A percentile compares a stretch with the other conserved stretches of the same genome.
Evolutionary conservation across 2,797 vertebrate genomes (phyloP).

Genomic region (Argya squamiceps): DNA sequence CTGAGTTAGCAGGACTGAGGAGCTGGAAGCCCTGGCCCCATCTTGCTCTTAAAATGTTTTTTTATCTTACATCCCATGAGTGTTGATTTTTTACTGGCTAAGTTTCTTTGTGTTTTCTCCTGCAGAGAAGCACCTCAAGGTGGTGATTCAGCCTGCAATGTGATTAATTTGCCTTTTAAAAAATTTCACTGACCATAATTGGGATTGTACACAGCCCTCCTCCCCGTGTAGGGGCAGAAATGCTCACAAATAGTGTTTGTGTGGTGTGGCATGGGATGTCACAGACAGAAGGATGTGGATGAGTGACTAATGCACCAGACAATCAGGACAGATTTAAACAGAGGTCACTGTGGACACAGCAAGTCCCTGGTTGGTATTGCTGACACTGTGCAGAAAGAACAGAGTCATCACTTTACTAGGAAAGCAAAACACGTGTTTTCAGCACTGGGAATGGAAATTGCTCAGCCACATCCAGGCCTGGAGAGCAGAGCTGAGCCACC

Average conservation of each 20-base stretch:
- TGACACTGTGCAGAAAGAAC: neutral
- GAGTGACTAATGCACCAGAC: neutral
- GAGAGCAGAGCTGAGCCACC: neutral
- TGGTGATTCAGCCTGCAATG: neutral
- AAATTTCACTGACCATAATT: rapidly evolving
- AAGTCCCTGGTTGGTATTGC: neutral
- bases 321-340: neutral
- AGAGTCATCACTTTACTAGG: neutral
- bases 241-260: neutral
- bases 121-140: neutral
- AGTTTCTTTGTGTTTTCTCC: neutral
- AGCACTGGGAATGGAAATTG: neutral
- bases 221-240: neutral
- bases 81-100: neutral
- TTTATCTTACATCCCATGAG: neutral
- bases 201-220: neutral
- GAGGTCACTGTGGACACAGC: neutral
- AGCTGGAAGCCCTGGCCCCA: neutral
- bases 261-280: neutral
- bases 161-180: neutral
- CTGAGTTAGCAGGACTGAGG: neutral
- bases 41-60: neutral
- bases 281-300: neutral
- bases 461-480: neutral
- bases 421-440: neutral